Evolutionary conservation across 2,113 vertebrate genomes (phyloP).

Genomic region (Cyphomyrus discorhynchus): DNA sequence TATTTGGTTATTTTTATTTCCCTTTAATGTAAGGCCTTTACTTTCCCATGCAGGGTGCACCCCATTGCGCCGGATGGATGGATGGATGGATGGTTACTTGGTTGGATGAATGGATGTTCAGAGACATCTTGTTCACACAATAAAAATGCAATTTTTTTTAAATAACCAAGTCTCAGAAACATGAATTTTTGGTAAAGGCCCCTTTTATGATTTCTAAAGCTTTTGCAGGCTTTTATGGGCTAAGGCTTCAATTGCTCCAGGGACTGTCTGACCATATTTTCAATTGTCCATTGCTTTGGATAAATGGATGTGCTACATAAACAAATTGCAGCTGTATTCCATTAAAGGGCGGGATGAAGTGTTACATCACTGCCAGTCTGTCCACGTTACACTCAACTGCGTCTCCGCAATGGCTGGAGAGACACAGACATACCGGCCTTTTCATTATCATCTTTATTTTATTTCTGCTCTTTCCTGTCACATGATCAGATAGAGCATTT

Average conservation of each 20-base stretch:
- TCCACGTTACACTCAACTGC: not conserved
- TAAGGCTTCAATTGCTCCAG: not conserved
- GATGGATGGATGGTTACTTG: not conserved
- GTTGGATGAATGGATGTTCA: not conserved
- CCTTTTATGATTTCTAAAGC: not conserved
- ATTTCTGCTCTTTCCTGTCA: not conserved
- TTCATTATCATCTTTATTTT: not conserved
- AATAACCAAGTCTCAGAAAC: not conserved
- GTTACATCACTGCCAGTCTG: not conserved
- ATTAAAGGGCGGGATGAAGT: not conserved
- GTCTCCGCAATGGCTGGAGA: not conserved
- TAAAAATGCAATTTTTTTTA: not conserved
- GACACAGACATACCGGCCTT: not conserved
- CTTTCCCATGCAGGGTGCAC: not conserved
- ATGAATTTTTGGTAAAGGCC: not conserved
- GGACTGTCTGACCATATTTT: not conserved
- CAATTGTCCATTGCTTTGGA: not conserved
- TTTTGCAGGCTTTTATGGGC: not conserved
- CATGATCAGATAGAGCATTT: not conserved
- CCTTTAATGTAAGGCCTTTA: not conserved
- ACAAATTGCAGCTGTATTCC: not conserved
- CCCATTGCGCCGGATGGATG: not conserved
- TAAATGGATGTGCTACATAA: not conserved
- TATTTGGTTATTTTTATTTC: not conserved
- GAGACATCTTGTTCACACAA: not conserved